Evolutionary conservation across 1,140 invertebrate genomes (phyloP).

Genomic region (Cotesia vestalis): DNA sequence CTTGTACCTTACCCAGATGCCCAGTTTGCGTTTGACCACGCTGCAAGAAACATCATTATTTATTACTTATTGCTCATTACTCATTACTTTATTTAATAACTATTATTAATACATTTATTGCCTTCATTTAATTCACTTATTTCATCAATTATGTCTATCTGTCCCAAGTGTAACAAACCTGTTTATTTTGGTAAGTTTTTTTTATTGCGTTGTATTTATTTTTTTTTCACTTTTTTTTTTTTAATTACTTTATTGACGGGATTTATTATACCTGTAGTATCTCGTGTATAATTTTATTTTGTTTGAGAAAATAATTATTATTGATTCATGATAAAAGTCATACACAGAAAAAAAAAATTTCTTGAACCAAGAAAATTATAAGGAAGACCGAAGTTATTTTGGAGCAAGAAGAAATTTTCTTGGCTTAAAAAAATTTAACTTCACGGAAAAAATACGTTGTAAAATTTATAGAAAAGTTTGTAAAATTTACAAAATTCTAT

Average conservation of each 20-base stretch:
- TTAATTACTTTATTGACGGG: not conserved
- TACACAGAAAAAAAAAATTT: too few relatives aligned
- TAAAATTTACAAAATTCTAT: too few relatives aligned
- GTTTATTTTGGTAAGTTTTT: conserved; percentile 69
- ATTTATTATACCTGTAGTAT: too few relatives aligned
- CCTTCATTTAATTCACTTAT: not conserved
- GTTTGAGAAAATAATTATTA: too few relatives aligned
- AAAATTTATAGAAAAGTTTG: too few relatives aligned
- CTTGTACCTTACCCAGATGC: conserved; percentile 34
- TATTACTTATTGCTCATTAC: conserved; percentile 25
- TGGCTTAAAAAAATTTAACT: too few relatives aligned
- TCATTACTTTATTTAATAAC: conserved; percentile 25
- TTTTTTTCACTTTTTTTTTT: not conserved
- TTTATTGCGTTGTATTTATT: not conserved
- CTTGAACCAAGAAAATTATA: too few relatives aligned
- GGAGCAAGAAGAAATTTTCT: too few relatives aligned
- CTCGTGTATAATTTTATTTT: too few relatives aligned
- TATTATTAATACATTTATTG: not conserved
- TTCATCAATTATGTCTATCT: conserved; percentile 66
- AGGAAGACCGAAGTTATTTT: too few relatives aligned
- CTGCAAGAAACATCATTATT: conserved; percentile 49
- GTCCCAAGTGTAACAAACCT: conserved; percentile 69
- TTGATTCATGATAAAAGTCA: too few relatives aligned
- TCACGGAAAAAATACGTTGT: too few relatives aligned
- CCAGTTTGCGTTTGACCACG: conserved; percentile 61